Evolutionary conservation across 2,113 vertebrate species (phyloP).

Genomic region (Leptobrachium leishanense): DNA sequence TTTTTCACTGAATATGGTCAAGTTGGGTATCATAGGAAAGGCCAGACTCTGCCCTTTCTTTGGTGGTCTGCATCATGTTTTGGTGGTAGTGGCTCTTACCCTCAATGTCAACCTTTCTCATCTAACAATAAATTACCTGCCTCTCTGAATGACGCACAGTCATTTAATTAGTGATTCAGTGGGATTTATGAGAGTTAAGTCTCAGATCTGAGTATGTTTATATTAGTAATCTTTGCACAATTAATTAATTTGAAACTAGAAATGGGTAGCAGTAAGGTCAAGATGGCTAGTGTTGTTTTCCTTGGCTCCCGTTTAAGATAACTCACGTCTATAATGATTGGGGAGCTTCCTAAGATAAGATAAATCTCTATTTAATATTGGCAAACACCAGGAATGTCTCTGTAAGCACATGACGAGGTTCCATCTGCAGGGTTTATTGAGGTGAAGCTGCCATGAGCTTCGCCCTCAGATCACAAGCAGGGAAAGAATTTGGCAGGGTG

Average conservation of each 20-base stretch:
- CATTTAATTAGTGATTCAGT: too few relatives aligned
- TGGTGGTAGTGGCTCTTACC: too few relatives aligned
- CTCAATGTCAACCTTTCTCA: too few relatives aligned
- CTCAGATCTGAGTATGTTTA: neutral
- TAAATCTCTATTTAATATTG: neutral
- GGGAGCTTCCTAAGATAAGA: neutral
- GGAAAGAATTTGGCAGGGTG: slow-evolving; percentile 45
- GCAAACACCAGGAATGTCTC: neutral
- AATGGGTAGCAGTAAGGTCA: neutral
- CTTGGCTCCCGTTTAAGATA: neutral
- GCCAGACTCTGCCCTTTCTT: too few relatives aligned
- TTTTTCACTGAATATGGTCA: too few relatives aligned
- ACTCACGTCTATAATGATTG: neutral
- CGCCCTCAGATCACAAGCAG: slow-evolving; percentile 11
- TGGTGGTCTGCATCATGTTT: too few relatives aligned
- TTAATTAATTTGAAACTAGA: slow-evolving; percentile 4
- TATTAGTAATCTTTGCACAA: slow-evolving; percentile 7
- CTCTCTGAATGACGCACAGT: too few relatives aligned
- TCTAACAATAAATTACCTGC: too few relatives aligned
- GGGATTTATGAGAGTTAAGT: too few relatives aligned
- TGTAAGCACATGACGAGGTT: neutral
- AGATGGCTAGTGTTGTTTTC: neutral
- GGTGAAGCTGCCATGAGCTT: slow-evolving; percentile 31
- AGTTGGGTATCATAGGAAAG: too few relatives aligned
- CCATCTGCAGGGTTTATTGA: slow-evolving; percentile 39